Evolutionary conservation across 2,888 invertebrate species (phyloP).

Genomic region (Polietes domitor): DNA sequence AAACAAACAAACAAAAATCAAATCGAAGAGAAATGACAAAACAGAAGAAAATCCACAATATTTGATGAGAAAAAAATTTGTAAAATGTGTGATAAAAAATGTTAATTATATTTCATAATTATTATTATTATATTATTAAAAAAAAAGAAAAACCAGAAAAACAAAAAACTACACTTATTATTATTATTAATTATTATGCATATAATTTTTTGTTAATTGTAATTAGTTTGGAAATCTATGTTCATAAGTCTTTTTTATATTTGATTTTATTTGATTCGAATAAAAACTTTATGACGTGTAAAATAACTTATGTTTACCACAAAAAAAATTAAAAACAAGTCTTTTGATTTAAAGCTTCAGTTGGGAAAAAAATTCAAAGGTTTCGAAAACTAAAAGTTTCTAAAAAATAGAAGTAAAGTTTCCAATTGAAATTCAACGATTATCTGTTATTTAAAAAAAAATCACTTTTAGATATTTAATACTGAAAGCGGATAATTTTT

Average conservation of each 20-base stretch:
- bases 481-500: too few species aligned
- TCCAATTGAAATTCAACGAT: too few species aligned
- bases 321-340: constrained; percentile 38
- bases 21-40: constrained; percentile 4
- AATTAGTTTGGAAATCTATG: constrained; percentile 54
- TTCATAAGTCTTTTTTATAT: constrained; percentile 45
- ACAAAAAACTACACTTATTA: constrained; percentile 51
- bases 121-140: constrained; percentile 52
- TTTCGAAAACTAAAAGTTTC: too few species aligned
- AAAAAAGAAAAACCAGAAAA: neutral
- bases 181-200: constrained; percentile 43
- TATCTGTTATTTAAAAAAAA: too few species aligned
- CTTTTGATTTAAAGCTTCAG: constrained; percentile 57
- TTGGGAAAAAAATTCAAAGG: too few species aligned
- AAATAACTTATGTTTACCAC: constrained; percentile 53
- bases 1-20: constrained; percentile 11
- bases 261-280: constrained; percentile 53
- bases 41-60: constrained; percentile 51
- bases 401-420: too few species aligned
- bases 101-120: constrained; percentile 68
- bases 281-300: constrained; percentile 46
- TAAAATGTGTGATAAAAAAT: constrained; percentile 68
- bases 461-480: too few species aligned
- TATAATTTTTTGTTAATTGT: constrained; percentile 60
- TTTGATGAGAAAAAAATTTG: constrained; percentile 51